Evolutionary conservation across 2,113 vertebrate genomes (phyloP).

Genomic region (Opisthocomus hoazin): DNA sequence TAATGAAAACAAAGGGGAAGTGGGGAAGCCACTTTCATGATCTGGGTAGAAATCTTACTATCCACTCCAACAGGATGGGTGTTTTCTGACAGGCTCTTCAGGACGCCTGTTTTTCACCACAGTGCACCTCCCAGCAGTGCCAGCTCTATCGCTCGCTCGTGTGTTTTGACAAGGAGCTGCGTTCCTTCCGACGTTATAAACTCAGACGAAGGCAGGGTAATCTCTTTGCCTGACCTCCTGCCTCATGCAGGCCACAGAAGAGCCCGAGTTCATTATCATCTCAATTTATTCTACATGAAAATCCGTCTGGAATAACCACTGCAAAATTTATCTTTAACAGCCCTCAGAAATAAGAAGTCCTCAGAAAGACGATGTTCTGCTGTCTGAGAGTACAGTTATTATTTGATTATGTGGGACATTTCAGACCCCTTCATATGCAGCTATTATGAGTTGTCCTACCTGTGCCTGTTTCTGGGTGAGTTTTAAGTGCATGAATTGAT

Average conservation of each 20-base stretch:
- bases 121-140: background rate
- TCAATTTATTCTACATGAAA: background rate
- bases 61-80: background rate
- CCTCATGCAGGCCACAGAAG: background rate
- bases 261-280: background rate
- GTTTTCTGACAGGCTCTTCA: background rate
- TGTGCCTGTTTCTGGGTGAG: background rate
- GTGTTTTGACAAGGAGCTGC: background rate
- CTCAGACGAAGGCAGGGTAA: background rate
- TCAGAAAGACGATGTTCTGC: background rate
- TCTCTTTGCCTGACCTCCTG: background rate
- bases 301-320: background rate
- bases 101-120: background rate
- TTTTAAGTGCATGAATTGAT: background rate
- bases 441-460: background rate
- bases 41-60: background rate
- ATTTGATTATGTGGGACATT: background rate
- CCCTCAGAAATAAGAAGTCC: background rate
- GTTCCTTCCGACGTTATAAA: background rate
- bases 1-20: background rate
- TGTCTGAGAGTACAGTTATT: background rate
- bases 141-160: background rate
- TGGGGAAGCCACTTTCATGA: background rate
- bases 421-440: background rate
- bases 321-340: background rate